Evolutionary conservation across 2,888 invertebrate genomes (phyloP).

Genomic region (Alloscopus bannaensis): DNA sequence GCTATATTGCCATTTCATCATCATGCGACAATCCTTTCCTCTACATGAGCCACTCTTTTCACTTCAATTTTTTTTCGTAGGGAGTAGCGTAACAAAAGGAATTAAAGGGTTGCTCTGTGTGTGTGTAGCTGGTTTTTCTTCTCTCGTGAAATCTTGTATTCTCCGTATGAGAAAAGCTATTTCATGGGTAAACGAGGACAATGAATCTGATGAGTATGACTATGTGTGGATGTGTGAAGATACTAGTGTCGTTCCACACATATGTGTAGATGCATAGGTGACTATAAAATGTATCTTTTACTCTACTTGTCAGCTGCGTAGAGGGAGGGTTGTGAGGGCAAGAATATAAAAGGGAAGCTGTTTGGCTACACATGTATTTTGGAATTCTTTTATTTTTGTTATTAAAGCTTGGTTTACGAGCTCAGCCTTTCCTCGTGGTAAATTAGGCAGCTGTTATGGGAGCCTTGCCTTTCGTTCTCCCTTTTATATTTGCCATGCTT

Average conservation of each 20-base stretch:
- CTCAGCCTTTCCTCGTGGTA: slow-evolving; percentile 55
- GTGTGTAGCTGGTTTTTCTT: slow-evolving; percentile 40
- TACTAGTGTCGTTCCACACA: no score
- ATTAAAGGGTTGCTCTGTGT: no score
- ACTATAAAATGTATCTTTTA: no score
- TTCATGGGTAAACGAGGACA: slow-evolving; percentile 30
- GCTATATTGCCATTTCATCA: slow-evolving; percentile 50
- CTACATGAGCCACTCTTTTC: no score
- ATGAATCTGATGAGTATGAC: slow-evolving; percentile 25
- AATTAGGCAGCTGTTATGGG: slow-evolving; percentile 61
- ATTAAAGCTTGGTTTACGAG: slow-evolving; percentile 60
- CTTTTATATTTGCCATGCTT: slow-evolving; percentile 20
- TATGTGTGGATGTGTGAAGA: background rate
- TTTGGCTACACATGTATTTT: slow-evolving; percentile 23
- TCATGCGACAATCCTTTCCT: slow-evolving; percentile 45
- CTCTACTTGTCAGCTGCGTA: no score
- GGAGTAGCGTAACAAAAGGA: slow-evolving; percentile 18
- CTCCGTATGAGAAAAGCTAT: slow-evolving; percentile 32
- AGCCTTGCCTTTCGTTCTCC: slow-evolving; percentile 26
- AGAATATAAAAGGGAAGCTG: background rate
- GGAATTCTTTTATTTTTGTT: slow-evolving; percentile 62
- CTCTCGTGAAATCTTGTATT: slow-evolving; percentile 34
- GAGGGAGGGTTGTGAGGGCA: no score
- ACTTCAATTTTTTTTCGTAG: slow-evolving; percentile 2
- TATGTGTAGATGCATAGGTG: no score